These are phyloP conservation scores for Rhamphomyia laevipes DNA, from an alignment of 2,888 invertebrate genomes.

Conservation along the genomic window DNA sequence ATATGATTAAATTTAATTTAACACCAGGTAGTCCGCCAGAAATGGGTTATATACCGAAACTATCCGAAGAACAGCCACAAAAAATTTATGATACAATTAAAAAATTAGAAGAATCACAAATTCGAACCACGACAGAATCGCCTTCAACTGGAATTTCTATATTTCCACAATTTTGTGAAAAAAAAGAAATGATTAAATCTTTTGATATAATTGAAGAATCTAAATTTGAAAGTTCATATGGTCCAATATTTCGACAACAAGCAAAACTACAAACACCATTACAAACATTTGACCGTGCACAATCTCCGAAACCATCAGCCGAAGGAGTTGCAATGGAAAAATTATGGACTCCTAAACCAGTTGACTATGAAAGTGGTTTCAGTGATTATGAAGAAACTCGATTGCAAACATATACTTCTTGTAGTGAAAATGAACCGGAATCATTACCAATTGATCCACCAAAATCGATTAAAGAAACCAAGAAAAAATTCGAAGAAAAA, in stretches of 20 bases:
- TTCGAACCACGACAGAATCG: constrained; percentile 39
- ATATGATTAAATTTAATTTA: constrained; percentile 40
- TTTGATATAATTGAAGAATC: constrained; percentile 25
- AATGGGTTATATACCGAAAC: constrained; percentile 49
- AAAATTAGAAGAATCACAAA: constrained; percentile 46
- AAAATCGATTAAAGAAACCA: constrained; percentile 24
- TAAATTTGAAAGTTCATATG: constrained; percentile 25
- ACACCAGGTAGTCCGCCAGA: constrained; percentile 60
- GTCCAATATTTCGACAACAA: constrained; percentile 35
- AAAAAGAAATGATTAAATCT: constrained; percentile 16
- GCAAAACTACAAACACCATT: constrained; percentile 27
- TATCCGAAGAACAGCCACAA: constrained; percentile 35
- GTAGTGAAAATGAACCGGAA: constrained; percentile 12
- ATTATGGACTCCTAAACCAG: constrained; percentile 44
- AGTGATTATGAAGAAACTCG: constrained; percentile 20
- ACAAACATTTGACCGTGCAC: constrained; percentile 30
- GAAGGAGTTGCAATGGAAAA: constrained; percentile 57
- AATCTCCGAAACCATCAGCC: constrained; percentile 47
- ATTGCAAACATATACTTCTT: constrained; percentile 16
- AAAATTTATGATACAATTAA: constrained; percentile 47
- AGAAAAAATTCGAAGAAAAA: constrained; percentile 22
- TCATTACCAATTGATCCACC: constrained; percentile 23
- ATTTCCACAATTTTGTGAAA: constrained; percentile 31
- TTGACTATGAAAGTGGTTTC: constrained; percentile 22
- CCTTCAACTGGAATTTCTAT: constrained; percentile 46